Base-by-base conservation (phyloP, 1,140 invertebrate genomes). In the Leptoteleia sp. region DNA sequence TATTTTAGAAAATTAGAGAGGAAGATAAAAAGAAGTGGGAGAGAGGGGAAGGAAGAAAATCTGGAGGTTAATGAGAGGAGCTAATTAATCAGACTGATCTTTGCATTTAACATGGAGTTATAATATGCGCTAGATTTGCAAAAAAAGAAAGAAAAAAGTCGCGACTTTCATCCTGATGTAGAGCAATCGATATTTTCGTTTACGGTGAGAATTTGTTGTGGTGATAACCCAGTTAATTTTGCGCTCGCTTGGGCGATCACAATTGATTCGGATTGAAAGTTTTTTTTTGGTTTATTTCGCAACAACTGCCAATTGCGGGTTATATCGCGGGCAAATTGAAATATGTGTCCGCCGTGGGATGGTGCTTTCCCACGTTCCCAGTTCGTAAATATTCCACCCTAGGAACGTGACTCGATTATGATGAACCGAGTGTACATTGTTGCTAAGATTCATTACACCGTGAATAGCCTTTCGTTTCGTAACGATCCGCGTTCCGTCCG, bases 391-490 rank as follows among this genome's bases (percentile, higher is more conserved):
- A 65, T 71, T 71, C 57, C 37, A 43, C 12, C 50, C 29, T 40
- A 29, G 7, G 52, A 40, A 65, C 75, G 57, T 77, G 75, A 77
- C 75, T 64, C 35, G 59, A 59, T 77, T 77, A 65, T 70, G 65
- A 71, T 77, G 59, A 59, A 67, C 40, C 22, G 0, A 12, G 47
- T 40, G 16, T 45, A 62, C 62, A 59, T 38, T 68, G 47, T 57
- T 47, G 6, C 31, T 12, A 50, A 42, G 45, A 45, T 62, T 42
- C 57, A 54, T 61, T 33, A 31, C 31, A 4, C 1, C 15, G 37
- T 37, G 19, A 38, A 13, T n/a, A 12, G 16, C 19, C 42, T 31
- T 42, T 16, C 15, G 9, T 12, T 22, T 22, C 2, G 19, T 22
- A 8, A 29, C 4, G 27, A 29, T 1, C 8, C 4, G 1, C 27